phyloP scores from a whole-genome alignment of 2,797 vertebrate species.

The Pipistrellus pygmaeus region DNA sequence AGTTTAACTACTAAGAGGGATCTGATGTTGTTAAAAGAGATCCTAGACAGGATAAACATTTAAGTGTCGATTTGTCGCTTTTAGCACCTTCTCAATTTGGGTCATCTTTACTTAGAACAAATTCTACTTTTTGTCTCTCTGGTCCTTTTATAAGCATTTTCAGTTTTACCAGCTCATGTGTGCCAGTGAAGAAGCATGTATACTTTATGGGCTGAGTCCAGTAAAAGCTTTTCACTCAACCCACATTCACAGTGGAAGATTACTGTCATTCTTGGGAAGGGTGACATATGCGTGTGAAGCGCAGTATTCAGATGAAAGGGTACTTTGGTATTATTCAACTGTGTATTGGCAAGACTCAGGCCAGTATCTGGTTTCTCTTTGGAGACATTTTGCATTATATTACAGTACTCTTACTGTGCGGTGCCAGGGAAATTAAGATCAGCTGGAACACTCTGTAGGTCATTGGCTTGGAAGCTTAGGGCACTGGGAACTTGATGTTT shows the following conservation, averaged over 20 bases:
- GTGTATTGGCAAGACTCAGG: slow-evolving; percentile 71
- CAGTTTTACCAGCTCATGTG: neutral
- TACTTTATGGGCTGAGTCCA: slow-evolving; percentile 59
- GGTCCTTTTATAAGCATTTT: slow-evolving; percentile 69
- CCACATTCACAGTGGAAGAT: slow-evolving; percentile 73
- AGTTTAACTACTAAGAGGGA: neutral
- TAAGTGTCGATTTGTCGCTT: slow-evolving; percentile 62
- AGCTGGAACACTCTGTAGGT: slow-evolving; percentile 78
- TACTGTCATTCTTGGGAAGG: slow-evolving; percentile 76
- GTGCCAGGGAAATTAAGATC: slow-evolving; percentile 80
- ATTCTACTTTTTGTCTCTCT: slow-evolving; percentile 75
- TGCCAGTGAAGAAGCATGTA: slow-evolving; percentile 67
- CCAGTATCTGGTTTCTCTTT: slow-evolving; percentile 76
- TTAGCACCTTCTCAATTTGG: slow-evolving; percentile 78
- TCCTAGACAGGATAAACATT: slow-evolving; percentile 46
- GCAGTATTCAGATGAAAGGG: slow-evolving; percentile 74
- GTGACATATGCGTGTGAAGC: slow-evolving; percentile 34
- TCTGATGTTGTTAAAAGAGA: slow-evolving; percentile 39
- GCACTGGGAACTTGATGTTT: slow-evolving; percentile 78
- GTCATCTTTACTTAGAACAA: slow-evolving; percentile 77
- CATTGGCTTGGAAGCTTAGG: slow-evolving; percentile 77
- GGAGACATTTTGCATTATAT: slow-evolving; percentile 78
- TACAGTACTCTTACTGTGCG: slow-evolving; percentile 76
- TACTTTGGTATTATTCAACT: slow-evolving; percentile 71
- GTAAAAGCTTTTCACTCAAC: slow-evolving; percentile 71